Evolutionary conservation across 2,113 vertebrate genomes (phyloP).

Genomic region (Lanius ludovicianus): DNA sequence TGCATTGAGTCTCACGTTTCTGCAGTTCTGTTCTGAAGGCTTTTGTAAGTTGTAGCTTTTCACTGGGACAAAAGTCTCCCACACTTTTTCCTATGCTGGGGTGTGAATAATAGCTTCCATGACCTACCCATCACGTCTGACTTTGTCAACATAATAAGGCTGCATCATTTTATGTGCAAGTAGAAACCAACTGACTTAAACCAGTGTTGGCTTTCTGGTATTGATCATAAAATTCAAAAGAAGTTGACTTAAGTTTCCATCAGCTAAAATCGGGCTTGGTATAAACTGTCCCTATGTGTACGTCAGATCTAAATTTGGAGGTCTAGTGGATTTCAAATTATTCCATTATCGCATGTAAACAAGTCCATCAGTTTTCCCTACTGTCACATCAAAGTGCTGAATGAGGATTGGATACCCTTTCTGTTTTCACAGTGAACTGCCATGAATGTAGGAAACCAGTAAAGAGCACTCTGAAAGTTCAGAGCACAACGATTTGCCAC

Average conservation of each 20-base stretch:
- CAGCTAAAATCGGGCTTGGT: not conserved
- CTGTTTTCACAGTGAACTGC: not conserved
- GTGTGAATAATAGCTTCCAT: not conserved
- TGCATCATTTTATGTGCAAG: not conserved
- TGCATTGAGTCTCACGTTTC: not conserved
- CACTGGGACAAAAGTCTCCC: not conserved
- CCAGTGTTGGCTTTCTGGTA: not conserved
- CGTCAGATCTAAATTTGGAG: slow-evolving; percentile 14
- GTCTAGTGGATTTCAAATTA: not conserved
- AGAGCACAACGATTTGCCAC: not conserved
- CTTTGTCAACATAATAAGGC: not conserved
- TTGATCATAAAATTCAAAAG: not conserved
- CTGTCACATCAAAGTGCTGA: not conserved
- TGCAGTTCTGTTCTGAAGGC: not conserved
- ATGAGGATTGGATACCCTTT: not conserved
- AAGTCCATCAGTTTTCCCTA: not conserved
- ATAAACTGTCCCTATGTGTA: not conserved
- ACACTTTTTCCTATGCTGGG: not conserved
- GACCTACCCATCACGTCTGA: not conserved
- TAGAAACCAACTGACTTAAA: not conserved
- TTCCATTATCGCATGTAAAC: not conserved
- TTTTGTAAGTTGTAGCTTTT: not conserved
- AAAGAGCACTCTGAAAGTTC: not conserved
- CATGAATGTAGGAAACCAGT: not conserved
- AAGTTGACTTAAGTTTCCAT: not conserved